Conservation (phyloP, 1,140 invertebrate genomes). For the Aricia agestis region DNA sequence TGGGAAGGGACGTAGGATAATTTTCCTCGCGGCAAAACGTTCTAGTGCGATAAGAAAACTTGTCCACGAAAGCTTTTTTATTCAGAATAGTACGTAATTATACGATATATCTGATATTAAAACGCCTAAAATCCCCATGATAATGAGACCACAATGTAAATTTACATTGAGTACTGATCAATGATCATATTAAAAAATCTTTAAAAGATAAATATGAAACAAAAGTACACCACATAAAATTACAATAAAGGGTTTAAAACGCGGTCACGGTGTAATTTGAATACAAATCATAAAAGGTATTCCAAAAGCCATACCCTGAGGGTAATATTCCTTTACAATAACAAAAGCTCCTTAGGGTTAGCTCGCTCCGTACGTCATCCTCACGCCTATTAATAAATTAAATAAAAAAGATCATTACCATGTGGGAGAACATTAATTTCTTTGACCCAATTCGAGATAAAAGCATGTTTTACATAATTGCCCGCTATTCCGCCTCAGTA, state of each 20-base stretch:
- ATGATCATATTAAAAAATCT: no score
- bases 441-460: constrained; percentile 4
- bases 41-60: no score
- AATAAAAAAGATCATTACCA: constrained; percentile 8
- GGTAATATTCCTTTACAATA: background rate
- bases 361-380: background rate
- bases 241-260: background rate
- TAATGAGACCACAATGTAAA: no score
- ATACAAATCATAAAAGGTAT: background rate
- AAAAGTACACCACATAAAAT: background rate
- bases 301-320: background rate
- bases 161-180: no score
- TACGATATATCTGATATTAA: no score
- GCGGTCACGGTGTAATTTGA: background rate
- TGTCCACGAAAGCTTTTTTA: no score
- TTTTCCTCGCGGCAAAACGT: no score
- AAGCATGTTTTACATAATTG: constrained; percentile 15
- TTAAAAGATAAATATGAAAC: background rate
- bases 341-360: constrained; percentile 1
- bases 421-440: background rate
- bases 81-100: no score
- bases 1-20: no score
- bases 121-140: no score
- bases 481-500: background rate
- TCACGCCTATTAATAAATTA: background rate